Evolutionary conservation across 2,797 vertebrate species (phyloP), one percentile per base, ranked within the genome.

Genomic region (Gymnothorax reevesii): DNA sequence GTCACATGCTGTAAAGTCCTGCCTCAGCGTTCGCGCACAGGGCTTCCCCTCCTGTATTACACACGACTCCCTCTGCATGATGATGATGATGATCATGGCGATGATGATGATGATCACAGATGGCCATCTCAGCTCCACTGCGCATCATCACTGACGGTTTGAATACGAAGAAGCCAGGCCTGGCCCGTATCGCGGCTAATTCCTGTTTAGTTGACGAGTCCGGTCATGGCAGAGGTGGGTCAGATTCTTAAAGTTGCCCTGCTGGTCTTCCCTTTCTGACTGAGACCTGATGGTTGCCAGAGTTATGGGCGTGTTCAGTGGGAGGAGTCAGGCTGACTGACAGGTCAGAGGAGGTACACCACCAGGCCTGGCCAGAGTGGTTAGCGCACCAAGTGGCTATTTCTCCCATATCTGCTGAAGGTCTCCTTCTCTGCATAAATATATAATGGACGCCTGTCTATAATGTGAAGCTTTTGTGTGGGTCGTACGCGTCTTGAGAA

Each of bases 381-480:
- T 95, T 94, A 94, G 93, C 94, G 95, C 95, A 95, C 92, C 93
- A 88, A 89, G 89, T 88, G 93, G 94, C 93, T 95, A 96, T 95
- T 95, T 96, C 91, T 94, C 93, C 92, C 87, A 69, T 88, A 85
- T 92, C 90, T 90, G 91, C 93, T 88, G 93, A 93, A 95, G 91
- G 93, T 91, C 91, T 94, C 92, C 83, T 89, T 92, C 90, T 88
- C 89, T 89, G 93, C 93, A 94, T 93, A 95, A 95, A 95, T 95
- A 94, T 96, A 95, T 95, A 94, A 91, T 93, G 91, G 90, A 94
- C 93, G 94, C 96, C 94, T 87, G 95, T 94, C 96, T 91, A 93
- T 95, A 92, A 96, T 92, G 94, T 92, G 93, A 89, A 93, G 87
- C 94, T 94, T 92, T 88, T 94, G 95, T 95, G 94, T 95, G 95